Percentiles rank a stretch among this genome's conserved stretches.
Conservation (phyloP, 2,888 invertebrate species). For the Tetragnatha montana region DNA sequence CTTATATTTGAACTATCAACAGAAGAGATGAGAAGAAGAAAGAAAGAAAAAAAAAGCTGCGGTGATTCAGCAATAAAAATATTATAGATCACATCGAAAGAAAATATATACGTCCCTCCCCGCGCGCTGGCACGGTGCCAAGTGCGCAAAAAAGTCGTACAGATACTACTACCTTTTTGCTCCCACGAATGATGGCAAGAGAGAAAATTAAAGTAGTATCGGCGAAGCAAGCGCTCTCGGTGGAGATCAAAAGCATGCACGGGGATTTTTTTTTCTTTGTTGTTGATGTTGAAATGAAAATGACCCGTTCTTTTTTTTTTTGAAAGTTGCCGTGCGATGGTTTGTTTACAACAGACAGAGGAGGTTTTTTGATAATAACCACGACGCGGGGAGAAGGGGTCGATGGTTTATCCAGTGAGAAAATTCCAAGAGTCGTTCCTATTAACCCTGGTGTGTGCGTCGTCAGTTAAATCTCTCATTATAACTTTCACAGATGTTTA, state of each 20-base stretch:
- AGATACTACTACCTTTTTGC: slow-evolving; percentile 66
- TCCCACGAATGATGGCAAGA: slow-evolving; percentile 62
- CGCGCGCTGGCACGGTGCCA: slow-evolving; percentile 58
- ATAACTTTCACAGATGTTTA: too few relatives aligned
- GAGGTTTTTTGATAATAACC: neutral
- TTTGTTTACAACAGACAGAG: neutral
- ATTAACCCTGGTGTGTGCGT: too few relatives aligned
- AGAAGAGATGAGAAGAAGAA: neutral
- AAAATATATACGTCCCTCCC: slow-evolving; percentile 59
- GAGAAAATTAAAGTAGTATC: slow-evolving; percentile 64
- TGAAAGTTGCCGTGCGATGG: neutral
- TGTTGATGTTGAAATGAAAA: too few relatives aligned
- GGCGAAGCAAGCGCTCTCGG: slow-evolving; percentile 45
- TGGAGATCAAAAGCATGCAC: neutral
- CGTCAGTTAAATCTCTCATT: too few relatives aligned
- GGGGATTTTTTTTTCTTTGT: neutral
- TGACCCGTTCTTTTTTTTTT: too few relatives aligned
- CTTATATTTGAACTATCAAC: slow-evolving; percentile 34
- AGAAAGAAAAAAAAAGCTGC: slow-evolving; percentile 18
- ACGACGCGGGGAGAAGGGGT: too few relatives aligned
- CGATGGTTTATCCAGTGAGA: too few relatives aligned
- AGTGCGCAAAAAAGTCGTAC: slow-evolving; percentile 65
- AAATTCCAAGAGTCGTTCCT: too few relatives aligned
- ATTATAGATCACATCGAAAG: slow-evolving; percentile 67
- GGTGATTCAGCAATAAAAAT: slow-evolving; percentile 61